Evolutionary conservation across 2,888 invertebrate species (phyloP).

Genomic region (Oscheius myriophilus): DNA sequence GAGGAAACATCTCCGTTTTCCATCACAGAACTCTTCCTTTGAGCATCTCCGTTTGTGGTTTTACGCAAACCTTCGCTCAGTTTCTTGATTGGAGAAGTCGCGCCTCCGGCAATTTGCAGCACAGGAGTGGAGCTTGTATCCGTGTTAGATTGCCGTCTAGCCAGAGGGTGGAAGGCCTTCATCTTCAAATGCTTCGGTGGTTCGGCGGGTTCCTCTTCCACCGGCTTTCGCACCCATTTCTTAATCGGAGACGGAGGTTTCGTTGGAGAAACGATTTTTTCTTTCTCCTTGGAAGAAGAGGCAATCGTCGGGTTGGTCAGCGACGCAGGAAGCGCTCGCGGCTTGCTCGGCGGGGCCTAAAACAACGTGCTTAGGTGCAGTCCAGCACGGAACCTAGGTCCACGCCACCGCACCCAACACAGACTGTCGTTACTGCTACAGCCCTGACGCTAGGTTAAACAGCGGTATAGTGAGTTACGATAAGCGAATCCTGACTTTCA

Average conservation of each 20-base stretch:
- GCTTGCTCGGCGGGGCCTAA: conserved; percentile 5
- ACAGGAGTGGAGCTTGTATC: conserved; percentile 32
- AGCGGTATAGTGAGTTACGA: not conserved
- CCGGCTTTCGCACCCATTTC: conserved; percentile 10
- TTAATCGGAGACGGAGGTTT: conserved; percentile 10
- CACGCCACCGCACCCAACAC: too few relatives aligned
- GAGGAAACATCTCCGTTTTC: not conserved
- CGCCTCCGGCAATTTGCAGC: conserved; percentile 15
- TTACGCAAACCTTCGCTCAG: conserved; percentile 8
- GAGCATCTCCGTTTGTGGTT: not conserved
- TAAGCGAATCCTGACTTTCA: conserved; percentile 5
- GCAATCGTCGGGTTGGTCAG: conserved; percentile 11
- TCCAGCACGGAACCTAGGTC: too few relatives aligned
- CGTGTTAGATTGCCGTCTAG: conserved; percentile 24
- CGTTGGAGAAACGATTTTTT: too few relatives aligned
- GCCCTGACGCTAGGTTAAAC: not conserved
- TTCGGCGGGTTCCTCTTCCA: conserved; percentile 25
- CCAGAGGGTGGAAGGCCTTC: conserved; percentile 26
- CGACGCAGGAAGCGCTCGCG: not conserved
- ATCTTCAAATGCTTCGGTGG: conserved; percentile 40
- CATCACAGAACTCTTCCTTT: not conserved
- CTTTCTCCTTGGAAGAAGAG: conserved; percentile 10
- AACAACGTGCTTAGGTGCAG: not conserved
- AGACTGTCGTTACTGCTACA: not conserved
- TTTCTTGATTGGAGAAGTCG: conserved; percentile 13